Conservation (phyloP, 30 jellyfish, hydroid and myxozoan species). For the Calvadosia cruxmelitensis region DNA sequence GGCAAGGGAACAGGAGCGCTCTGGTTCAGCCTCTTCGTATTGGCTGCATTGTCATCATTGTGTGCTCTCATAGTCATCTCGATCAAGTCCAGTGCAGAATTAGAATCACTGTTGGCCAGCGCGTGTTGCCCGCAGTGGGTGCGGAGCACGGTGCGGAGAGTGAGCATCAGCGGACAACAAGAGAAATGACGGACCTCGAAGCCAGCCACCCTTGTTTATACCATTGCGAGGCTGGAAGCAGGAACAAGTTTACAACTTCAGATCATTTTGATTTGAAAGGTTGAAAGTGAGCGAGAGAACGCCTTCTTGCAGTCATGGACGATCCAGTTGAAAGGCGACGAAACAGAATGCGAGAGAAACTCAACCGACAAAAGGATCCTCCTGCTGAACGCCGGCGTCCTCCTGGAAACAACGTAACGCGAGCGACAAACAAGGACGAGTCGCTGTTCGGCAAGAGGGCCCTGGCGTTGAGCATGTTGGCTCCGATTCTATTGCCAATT, state of each 20-base stretch:
- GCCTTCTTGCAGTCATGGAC: neutral
- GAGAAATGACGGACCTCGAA: too few relatives aligned
- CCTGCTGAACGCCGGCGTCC: neutral
- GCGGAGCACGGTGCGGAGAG: too few relatives aligned
- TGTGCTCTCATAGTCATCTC: neutral
- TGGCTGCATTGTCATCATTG: neutral
- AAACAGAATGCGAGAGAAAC: neutral
- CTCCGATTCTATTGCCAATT: neutral
- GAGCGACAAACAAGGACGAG: too few relatives aligned
- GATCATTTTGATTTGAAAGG: neutral
- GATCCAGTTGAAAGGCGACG: neutral
- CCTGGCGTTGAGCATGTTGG: neutral
- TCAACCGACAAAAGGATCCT: neutral
- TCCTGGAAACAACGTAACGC: neutral
- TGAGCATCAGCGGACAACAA: too few relatives aligned
- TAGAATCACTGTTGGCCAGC: neutral
- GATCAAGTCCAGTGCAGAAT: neutral
- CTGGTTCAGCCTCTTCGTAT: neutral
- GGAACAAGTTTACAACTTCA: neutral
- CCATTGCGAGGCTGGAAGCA: neutral
- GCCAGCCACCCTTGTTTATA: too few relatives aligned
- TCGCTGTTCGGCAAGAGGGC: neutral
- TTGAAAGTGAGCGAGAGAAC: neutral
- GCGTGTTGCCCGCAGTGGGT: constrained; percentile 1
- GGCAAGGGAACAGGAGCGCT: neutral